These are phyloP conservation scores for Telmatochromis sp. DNA, from an alignment of 2,113 vertebrate genomes.

Conservation along the genomic window DNA sequence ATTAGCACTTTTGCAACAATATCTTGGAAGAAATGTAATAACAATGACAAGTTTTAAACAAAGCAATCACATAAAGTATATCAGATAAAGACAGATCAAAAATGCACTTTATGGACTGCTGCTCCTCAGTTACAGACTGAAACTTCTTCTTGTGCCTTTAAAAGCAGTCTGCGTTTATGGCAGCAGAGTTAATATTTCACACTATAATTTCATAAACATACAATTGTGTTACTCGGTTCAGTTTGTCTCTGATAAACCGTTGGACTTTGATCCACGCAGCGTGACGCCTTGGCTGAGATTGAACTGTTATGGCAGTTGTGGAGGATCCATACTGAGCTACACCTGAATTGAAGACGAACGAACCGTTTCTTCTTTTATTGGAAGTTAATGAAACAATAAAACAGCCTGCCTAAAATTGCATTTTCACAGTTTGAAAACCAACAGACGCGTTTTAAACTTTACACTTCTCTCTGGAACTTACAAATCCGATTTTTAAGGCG, in stretches of 20 bases:
- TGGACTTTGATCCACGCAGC: neutral
- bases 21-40: neutral
- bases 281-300: neutral
- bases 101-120: neutral
- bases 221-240: neutral
- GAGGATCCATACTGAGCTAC: neutral
- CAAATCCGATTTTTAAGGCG: neutral
- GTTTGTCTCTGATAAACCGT: neutral
- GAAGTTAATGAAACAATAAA: slow-evolving; percentile 54
- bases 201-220: neutral
- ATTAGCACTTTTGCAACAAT: neutral
- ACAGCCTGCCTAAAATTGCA: neutral
- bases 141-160: neutral
- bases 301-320: neutral
- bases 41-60: neutral
- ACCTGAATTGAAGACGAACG: neutral
- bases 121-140: neutral
- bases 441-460: neutral
- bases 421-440: neutral
- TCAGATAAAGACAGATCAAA: neutral
- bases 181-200: neutral
- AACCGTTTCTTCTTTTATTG: slow-evolving; percentile 27
- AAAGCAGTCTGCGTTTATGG: neutral
- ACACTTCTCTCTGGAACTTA: neutral
- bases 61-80: neutral